Percentiles rank a stretch among this genome's conserved stretches.
phyloP scores from a whole-genome alignment of 2,797 vertebrate species.

The Salarias fasciatus region DNA sequence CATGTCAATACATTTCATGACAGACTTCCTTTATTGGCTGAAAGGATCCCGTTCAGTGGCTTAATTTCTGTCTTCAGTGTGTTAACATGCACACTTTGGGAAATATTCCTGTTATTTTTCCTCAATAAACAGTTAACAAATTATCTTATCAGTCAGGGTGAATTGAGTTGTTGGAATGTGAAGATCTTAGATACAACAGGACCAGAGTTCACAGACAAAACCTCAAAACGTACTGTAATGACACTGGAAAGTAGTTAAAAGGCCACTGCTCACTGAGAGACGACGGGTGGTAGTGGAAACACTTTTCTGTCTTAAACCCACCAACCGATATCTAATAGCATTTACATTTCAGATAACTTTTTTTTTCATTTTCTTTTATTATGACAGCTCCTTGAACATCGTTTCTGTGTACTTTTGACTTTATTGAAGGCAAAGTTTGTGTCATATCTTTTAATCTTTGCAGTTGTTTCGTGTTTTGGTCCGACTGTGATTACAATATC shows the following conservation, averaged over 20 bases:
- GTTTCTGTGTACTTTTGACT: not conserved
- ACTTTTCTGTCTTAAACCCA: slow-evolving; percentile 1
- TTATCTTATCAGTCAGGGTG: not conserved
- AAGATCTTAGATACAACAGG: no score
- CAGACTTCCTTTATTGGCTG: slow-evolving; percentile 69
- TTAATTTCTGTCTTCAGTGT: slow-evolving; percentile 75
- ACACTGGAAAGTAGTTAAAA: slow-evolving; percentile 18
- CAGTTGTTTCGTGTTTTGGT: no score
- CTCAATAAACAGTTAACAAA: slow-evolving; percentile 14
- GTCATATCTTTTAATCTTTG: no score
- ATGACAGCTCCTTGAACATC: not conserved
- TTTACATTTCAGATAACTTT: slow-evolving; percentile 16
- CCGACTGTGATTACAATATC: no score
- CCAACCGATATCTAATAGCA: not conserved
- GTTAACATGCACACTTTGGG: slow-evolving; percentile 63
- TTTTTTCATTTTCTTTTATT: not conserved
- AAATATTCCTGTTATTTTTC: slow-evolving; percentile 10
- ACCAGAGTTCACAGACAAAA: slow-evolving; percentile 2
- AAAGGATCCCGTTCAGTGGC: slow-evolving; percentile 65
- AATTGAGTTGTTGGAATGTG: no score
- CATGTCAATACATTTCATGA: slow-evolving; percentile 75
- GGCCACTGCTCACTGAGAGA: slow-evolving; percentile 14
- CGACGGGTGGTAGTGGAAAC: not conserved
- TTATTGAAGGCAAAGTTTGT: no score
- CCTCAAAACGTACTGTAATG: slow-evolving; percentile 18